Percentiles rank a stretch among this genome's conserved stretches.
Evolutionary conservation across 1,140 invertebrate genomes (phyloP).

Genomic region (Trachelipus rathkii): DNA sequence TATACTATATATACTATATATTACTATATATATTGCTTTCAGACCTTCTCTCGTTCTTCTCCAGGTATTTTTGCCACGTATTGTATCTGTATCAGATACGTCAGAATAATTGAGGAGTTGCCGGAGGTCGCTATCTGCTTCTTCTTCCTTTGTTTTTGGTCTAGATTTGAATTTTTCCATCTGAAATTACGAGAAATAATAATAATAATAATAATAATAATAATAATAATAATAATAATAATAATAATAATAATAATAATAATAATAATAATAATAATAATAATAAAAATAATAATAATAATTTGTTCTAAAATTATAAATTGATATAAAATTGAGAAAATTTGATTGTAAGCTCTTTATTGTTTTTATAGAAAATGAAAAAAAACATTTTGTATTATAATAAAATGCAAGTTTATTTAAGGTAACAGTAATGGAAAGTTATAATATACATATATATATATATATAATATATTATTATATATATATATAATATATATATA

Average conservation of each 20-base stretch:
- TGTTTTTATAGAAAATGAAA: no score
- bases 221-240: background rate
- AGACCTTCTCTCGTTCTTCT: constrained; percentile 55
- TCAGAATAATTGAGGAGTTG: constrained; percentile 63
- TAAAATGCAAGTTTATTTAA: no score
- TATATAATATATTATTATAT: no score
- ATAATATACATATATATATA: no score
- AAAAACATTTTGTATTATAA: no score
- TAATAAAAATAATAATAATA: constrained; percentile 9
- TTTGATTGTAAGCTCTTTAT: no score
- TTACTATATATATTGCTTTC: background rate
- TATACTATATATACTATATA: no score
- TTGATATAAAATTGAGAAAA: no score
- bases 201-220: constrained; percentile 13
- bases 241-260: background rate
- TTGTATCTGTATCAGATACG: constrained; percentile 61
- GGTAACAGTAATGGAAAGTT: no score
- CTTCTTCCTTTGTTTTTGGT: constrained; percentile 65
- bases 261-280: background rate
- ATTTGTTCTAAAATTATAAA: no score
- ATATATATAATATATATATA: background rate
- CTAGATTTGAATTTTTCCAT: constrained; percentile 62
- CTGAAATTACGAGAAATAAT: constrained; percentile 57
- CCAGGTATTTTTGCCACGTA: constrained; percentile 66
- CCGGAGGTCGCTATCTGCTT: constrained; percentile 70